phyloP scores from a whole-genome alignment of 2,797 vertebrate genomes.

The Enteromius treurensis region DNA sequence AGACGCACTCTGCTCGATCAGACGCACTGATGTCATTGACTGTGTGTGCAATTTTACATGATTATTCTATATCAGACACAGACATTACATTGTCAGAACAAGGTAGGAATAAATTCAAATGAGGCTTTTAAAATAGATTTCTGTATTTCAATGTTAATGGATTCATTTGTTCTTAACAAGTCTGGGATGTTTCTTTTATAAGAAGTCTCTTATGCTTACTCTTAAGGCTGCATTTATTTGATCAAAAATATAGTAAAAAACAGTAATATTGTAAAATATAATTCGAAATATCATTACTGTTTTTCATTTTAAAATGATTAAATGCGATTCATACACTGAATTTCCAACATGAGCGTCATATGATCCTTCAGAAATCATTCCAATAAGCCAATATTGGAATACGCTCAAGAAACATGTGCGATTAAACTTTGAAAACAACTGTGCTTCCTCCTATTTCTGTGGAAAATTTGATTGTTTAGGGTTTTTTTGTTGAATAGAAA shows the following conservation, averaged over 20 bases:
- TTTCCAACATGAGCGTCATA: not conserved
- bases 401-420: not conserved
- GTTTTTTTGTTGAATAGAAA: not conserved
- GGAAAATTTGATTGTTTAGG: not conserved
- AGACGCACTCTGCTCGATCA: slow-evolving; percentile 8
- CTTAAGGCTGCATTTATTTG: not conserved
- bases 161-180: not conserved
- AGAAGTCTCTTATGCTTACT: not conserved
- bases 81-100: not conserved
- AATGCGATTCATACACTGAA: not conserved
- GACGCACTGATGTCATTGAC: not conserved
- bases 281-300: not conserved
- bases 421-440: not conserved
- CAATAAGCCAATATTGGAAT: not conserved
- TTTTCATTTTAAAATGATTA: not conserved
- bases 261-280: not conserved
- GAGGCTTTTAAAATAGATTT: not conserved
- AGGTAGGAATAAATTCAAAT: not conserved
- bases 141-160: not conserved
- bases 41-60: not conserved
- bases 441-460: not conserved
- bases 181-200: not conserved
- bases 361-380: not conserved
- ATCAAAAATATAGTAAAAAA: not conserved
- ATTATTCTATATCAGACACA: slow-evolving; percentile 3